Evolutionary conservation across 2,113 vertebrate species (phyloP), one percentile per base, ranked within the genome.

Genomic region (Chlorodrepanis virens): DNA sequence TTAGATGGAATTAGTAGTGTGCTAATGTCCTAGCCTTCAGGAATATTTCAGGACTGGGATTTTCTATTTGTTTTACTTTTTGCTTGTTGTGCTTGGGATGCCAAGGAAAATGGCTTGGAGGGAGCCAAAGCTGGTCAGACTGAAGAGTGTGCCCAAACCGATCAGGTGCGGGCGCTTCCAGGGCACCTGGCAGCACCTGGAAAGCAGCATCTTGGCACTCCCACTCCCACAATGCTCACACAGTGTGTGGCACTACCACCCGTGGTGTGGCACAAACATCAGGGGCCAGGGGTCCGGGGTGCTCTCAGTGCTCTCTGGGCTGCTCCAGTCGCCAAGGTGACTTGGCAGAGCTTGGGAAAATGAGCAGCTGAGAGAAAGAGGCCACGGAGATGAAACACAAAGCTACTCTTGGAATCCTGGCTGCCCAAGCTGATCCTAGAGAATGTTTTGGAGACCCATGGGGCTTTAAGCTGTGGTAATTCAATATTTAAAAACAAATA

Each of bases 211-310:
- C 12, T 10, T 52, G 40, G 11, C 49, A 44, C 6, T 28, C 25
- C 11, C 6, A 14, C 33, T 35, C 22, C 14, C 31, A 14, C 11
- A 5, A 49, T 7, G 6, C 47, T 39, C 39, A 23, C 39, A 24
- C 2, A 1, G 27, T 0, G 2, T 50, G 27, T 2, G 4, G 45
- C 63, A 42, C 9, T 20, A 12, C 15, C 14, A 33, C 8, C 14
- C 20, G 9, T 8, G 5, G 0, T 16, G 8, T 3, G 4, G 7
- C 67, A 76, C 4, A 5, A 54, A 18, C 0, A 0, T 3, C 10
- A 15, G 14, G 10, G 7, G 35, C 24, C 69, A 33, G 44, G 23
- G 5, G 2, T 45, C 22, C 64, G 18, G 47, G 15, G 31, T 40
- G 40, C 13, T 40, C 64, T 77, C 11, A 0, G 24, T 22, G 8